A percentile compares a stretch with the other conserved stretches of the same genome.
Conservation (phyloP, 2,888 invertebrate species). For the Clunio marinus region DNA sequence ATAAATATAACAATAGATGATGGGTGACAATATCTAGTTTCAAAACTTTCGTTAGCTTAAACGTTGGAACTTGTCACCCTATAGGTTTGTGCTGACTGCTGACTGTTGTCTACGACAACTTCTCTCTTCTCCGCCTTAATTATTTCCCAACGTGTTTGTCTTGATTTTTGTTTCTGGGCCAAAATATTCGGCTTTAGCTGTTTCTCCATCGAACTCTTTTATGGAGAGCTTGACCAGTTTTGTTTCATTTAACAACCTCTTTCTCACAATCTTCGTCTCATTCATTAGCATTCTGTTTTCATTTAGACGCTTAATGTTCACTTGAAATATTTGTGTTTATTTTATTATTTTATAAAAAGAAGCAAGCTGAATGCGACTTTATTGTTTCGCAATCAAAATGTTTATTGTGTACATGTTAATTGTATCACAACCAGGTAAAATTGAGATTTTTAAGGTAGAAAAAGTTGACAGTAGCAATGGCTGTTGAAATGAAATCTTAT, state of each 20-base stretch:
- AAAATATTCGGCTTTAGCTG: too few species aligned
- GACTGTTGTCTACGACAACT: too few species aligned
- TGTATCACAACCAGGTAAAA: background rate
- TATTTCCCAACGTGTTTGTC: background rate
- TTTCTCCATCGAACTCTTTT: background rate
- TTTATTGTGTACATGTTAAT: background rate
- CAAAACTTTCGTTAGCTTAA: too few species aligned
- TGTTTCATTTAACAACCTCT: background rate
- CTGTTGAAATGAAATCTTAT: too few species aligned
- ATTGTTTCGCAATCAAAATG: slow-evolving; percentile 4
- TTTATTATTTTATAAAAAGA: background rate
- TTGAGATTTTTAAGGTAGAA: too few species aligned
- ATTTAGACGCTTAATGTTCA: background rate
- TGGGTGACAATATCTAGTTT: background rate
- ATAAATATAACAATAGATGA: too few species aligned
- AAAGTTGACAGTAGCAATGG: too few species aligned
- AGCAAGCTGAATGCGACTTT: too few species aligned
- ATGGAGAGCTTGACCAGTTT: background rate
- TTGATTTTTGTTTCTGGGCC: too few species aligned
- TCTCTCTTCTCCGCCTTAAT: background rate
- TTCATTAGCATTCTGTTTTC: background rate
- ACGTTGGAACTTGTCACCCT: too few species aligned
- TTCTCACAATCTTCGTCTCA: background rate
- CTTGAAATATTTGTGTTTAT: background rate
- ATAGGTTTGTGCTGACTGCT: too few species aligned